phyloP scores from a whole-genome alignment of 2,797 vertebrate genomes.

The Mionectes olivaceus region DNA sequence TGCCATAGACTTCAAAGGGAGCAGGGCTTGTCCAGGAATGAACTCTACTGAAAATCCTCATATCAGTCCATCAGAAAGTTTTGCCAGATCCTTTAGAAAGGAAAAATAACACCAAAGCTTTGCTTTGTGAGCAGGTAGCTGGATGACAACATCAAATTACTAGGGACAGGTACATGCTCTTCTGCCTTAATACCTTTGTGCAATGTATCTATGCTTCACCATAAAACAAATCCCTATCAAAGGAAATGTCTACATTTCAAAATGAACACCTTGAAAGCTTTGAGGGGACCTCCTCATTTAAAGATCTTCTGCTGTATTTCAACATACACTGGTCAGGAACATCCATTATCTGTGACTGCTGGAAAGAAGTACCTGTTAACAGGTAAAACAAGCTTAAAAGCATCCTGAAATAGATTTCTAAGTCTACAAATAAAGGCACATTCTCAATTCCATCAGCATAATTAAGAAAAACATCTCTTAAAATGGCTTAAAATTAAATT shows the following conservation, averaged over 20 bases:
- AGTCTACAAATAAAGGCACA: neutral
- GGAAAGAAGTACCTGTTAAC: neutral
- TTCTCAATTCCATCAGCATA: neutral
- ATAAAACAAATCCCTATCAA: conserved; percentile 23
- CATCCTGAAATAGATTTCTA: neutral
- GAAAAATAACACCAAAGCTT: neutral
- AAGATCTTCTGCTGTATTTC: neutral
- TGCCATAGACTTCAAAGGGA: neutral
- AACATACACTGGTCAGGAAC: neutral
- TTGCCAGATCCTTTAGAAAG: neutral
- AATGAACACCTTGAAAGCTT: neutral
- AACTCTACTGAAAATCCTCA: neutral
- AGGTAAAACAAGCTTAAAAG: neutral
- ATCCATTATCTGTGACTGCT: neutral
- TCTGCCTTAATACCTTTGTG: neutral
- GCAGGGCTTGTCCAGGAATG: neutral
- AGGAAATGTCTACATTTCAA: conserved; percentile 9
- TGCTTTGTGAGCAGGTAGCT: neutral
- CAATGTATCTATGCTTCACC: neutral
- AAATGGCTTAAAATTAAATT: neutral
- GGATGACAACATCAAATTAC: neutral
- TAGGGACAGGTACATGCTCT: neutral
- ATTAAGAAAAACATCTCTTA: neutral
- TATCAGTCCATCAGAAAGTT: neutral
- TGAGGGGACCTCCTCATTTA: neutral